These are phyloP conservation scores for Charaxes varanes DNA, from an alignment of 1,140 invertebrate genomes.

Conservation along the genomic window DNA sequence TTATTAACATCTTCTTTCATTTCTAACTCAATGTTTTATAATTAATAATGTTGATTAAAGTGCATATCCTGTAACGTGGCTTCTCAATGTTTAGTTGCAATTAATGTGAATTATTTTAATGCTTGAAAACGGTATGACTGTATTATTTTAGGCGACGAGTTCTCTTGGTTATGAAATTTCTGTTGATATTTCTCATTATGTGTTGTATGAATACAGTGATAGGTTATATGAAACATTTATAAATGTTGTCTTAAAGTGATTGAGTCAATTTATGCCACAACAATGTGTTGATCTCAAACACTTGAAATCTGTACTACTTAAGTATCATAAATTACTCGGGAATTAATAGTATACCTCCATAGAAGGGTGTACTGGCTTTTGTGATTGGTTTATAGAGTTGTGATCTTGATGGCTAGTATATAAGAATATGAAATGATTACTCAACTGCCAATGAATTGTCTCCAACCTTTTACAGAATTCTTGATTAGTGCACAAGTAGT, in stretches of 20 bases:
- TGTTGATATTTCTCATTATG: constrained; percentile 37
- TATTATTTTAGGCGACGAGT: constrained; percentile 41
- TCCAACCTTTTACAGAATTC: constrained; percentile 7
- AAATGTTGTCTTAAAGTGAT: constrained; percentile 33
- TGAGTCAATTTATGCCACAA: constrained; percentile 56
- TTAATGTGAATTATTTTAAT: constrained; percentile 48
- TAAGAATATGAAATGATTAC: constrained; percentile 18
- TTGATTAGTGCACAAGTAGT: neutral
- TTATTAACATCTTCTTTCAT: no score
- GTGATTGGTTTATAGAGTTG: constrained; percentile 22
- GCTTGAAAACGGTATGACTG: constrained; percentile 41
- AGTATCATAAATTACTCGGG: constrained; percentile 24
- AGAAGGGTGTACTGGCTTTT: constrained; percentile 17
- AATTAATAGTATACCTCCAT: constrained; percentile 2
- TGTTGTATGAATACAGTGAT: constrained; percentile 35
- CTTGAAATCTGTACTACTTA: constrained; percentile 42
- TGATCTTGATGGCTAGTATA: constrained; percentile 23
- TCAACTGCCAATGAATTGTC: constrained; percentile 20
- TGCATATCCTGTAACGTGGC: constrained; percentile 31
- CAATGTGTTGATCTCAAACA: constrained; percentile 63
- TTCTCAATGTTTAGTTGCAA: constrained; percentile 57
- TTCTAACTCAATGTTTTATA: no score
- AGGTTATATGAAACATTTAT: constrained; percentile 13
- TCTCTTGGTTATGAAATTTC: constrained; percentile 38
- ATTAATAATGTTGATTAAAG: constrained; percentile 20